Base-by-base conservation (phyloP, 2,888 invertebrate genomes). In the Gibbula magus region DNA sequence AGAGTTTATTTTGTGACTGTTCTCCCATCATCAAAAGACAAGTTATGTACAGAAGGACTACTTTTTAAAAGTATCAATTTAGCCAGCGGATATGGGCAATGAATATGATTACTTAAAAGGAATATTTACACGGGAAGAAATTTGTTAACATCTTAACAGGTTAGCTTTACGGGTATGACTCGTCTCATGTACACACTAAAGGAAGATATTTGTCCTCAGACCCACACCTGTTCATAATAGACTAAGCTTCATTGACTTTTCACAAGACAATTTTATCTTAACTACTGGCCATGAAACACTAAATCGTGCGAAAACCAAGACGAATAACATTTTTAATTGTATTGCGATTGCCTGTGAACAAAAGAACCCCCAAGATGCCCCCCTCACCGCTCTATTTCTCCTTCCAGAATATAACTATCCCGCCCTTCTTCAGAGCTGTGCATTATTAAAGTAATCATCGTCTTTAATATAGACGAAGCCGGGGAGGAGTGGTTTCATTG, bases 71-170 rank as follows among this genome's bases (percentile, higher is more conserved):
- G 61, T 61, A 25, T 61, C 61, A 61, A 25, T 25, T 25, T 61
- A 29, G 29, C 16, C 29, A 3, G 13, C 61, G 61, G 25, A 29
- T 61, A 10, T 25, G 61, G 61, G 29, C 61, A 29, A 61, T 61
- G 29, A 61, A 61, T 29, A 61, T 61, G 61, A 61, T 61, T 61
- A 61, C 61, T 61, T 61, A 25, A 61, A 61, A 61, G 61, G 61
- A 61, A 61, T 61, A 7, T 61, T 61, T 61, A 61, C 22, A 61
- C 61, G 29, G 22, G 29, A 10, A 20, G 18, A 61, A 61, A 29
- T 61, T 61, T 25, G 61, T 61, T 61, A 61, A 61, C 22, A n/a
- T 61, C 25, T 61, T 61, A 29, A 61, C 61, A 29, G 61, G 29
- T 22, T 29, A 1, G 61, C 25, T 61, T 56, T 29, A 61, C 29